Evolutionary conservation across 2,888 invertebrate species (phyloP), one percentile per base, ranked within the genome.

Genomic region (Drosophila acutilabella): DNA sequence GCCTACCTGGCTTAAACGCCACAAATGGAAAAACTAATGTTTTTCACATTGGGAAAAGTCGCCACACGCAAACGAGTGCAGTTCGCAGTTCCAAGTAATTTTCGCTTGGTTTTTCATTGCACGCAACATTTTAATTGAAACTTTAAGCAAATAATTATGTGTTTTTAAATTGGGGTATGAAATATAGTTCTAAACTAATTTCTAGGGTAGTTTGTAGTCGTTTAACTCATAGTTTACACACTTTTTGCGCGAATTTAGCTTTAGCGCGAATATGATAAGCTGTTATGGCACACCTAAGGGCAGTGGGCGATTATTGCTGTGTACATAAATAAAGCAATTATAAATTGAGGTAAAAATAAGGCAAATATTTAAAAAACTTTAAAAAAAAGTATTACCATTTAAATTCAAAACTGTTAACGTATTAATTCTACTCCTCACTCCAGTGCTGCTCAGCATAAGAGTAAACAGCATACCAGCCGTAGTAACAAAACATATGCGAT

Each of bases 1-100:
- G 61, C 62, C 48, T 60, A 65, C 62, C 45, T 64, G 7, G 30
- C 64, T 64, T 87, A 89, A 89, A 84, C 74, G 82, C 70, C 80
- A 67, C 68, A 88, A 84, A 86, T 86, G 74, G 74, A 74, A 88
- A 75, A 86, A 80, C 81, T 77, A 87, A 83, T 83, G 81, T 76
- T 84, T 89, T 87, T 74, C 81, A 62, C 76, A 72, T 88, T 77
- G 42, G 30, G 41, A 57, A 53, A 62, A 62, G 75, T 41, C 51
- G 26, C 44, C 16, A 23, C 76, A 78, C 76, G 79, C 79, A 74
- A 74, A 33, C 59, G 14, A 47, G 56, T 10, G 44, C 64, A 48
- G 45, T 64, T 47, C 40, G 44, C 64, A 48, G 45, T 64, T 47
- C 40, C 13, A 54, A 54, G 48, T 8, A 58, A 69, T 68, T 72